Evolutionary conservation across 2,888 invertebrate genomes (phyloP).

Genomic region (Druceiella hillmani): DNA sequence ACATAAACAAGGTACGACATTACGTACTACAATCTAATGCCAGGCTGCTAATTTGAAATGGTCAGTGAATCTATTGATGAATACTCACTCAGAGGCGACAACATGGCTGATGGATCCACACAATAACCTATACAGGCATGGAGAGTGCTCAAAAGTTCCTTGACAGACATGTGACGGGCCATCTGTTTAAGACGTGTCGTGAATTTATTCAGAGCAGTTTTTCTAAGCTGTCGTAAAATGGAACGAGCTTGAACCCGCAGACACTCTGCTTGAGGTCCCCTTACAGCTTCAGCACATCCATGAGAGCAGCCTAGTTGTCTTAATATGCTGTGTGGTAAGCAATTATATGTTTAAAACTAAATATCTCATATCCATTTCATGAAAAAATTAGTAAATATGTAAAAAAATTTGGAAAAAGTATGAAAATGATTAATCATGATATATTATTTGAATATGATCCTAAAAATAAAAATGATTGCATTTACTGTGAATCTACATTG

Average conservation of each 20-base stretch:
- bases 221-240: constrained; percentile 67
- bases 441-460: no score
- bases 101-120: constrained; percentile 77
- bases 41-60: neutral
- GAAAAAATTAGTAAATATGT: neutral
- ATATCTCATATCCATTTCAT: neutral
- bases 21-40: no score
- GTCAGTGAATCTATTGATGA: no score
- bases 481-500: no score
- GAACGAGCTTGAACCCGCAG: constrained; percentile 74
- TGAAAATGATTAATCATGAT: neutral
- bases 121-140: constrained; percentile 96
- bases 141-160: constrained; percentile 86
- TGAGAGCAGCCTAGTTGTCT: constrained; percentile 88
- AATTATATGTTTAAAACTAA: no score
- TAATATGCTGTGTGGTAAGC: constrained; percentile 61
- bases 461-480: no score
- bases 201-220: constrained; percentile 48
- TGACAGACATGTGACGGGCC: constrained; percentile 69
- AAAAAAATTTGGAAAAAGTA: neutral
- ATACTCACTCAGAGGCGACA: constrained; percentile 83
- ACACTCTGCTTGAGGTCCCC: constrained; percentile 87
- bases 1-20: no score
- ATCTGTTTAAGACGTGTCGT: constrained; percentile 60
- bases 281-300: constrained; percentile 81